Conservation (phyloP, 2,113 vertebrate species). For the Leiothrix lutea region DNA sequence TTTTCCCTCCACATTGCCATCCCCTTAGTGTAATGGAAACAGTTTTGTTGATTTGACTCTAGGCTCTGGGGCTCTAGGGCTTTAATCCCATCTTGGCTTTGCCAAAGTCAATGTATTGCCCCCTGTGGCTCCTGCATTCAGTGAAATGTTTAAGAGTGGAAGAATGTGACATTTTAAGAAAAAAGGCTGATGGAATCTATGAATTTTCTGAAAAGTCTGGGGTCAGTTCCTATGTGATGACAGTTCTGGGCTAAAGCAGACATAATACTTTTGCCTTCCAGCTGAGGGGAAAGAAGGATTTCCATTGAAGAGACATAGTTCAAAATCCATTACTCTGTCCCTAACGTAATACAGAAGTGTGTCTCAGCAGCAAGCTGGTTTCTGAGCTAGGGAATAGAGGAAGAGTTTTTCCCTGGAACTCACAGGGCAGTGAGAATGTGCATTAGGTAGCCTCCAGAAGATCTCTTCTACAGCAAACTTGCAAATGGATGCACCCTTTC, state of each 20-base stretch:
- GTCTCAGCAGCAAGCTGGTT: neutral
- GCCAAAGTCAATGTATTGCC: neutral
- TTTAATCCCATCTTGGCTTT: neutral
- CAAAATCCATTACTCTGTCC: neutral
- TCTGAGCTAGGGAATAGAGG: neutral
- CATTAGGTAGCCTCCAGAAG: neutral
- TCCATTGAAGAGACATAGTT: neutral
- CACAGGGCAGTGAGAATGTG: neutral
- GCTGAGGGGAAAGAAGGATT: neutral
- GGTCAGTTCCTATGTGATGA: constrained; percentile 15
- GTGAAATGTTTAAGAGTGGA: constrained; percentile 4
- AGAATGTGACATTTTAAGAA: constrained; percentile 11
- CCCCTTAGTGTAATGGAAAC: neutral
- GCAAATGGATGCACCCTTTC: neutral
- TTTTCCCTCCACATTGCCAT: neutral
- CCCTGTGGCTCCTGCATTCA: neutral
- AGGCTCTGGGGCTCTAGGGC: neutral
- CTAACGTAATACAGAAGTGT: neutral
- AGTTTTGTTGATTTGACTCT: neutral
- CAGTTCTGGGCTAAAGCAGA: neutral
- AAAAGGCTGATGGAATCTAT: constrained; percentile 3
- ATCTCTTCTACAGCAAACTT: neutral
- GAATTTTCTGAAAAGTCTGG: constrained; percentile 6
- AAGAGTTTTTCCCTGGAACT: neutral
- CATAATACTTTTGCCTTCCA: constrained; percentile 1